Evolutionary conservation across 2,888 invertebrate genomes (phyloP).

Genomic region (Xanthia icteritia): DNA sequence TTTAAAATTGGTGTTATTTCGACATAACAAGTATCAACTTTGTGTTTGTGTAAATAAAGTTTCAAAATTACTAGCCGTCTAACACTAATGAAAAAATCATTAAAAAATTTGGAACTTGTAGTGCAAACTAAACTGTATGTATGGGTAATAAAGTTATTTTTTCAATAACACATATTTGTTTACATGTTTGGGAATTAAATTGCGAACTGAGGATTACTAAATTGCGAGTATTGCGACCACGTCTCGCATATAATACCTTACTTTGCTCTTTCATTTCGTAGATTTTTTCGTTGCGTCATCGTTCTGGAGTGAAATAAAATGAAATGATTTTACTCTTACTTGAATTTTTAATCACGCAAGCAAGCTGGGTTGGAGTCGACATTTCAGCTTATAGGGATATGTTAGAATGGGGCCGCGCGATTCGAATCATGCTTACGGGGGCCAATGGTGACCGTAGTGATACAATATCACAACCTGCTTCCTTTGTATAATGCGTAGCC

Average conservation of each 20-base stretch:
- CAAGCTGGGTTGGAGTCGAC: background rate
- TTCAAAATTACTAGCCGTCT: background rate
- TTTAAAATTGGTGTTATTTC: background rate
- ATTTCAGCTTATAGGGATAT: background rate
- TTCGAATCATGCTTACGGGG: background rate
- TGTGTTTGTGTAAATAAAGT: background rate
- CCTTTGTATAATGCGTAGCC: background rate
- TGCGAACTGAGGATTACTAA: background rate
- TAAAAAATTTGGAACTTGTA: background rate
- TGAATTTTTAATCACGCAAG: background rate
- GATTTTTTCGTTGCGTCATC: background rate
- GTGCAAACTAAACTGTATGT: background rate
- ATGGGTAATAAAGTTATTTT: background rate
- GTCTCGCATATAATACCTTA: background rate
- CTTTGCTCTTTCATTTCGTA: background rate
- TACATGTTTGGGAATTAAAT: background rate
- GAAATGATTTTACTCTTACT: background rate
- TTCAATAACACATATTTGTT: background rate
- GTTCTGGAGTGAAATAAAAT: background rate
- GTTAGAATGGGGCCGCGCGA: background rate
- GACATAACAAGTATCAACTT: background rate
- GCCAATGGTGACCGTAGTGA: background rate
- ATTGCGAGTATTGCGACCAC: background rate
- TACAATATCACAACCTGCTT: background rate
- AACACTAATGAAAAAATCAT: background rate